Conservation (phyloP, 2,797 vertebrate species). For the Distichodus sexfasciatus region DNA sequence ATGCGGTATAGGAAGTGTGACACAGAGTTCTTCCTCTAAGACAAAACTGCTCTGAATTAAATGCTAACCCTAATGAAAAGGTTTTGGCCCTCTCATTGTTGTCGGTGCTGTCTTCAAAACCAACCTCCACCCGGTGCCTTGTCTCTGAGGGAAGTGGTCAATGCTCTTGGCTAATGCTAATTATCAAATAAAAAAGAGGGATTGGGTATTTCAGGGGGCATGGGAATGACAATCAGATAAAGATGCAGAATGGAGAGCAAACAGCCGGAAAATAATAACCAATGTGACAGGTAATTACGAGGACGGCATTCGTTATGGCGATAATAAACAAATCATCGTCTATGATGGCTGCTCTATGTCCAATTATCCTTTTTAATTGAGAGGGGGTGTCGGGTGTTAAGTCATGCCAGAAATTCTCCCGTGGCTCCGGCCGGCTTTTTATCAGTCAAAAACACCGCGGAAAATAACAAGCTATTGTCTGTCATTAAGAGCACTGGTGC, state of each 20-base stretch:
- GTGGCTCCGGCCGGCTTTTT: conserved; percentile 44
- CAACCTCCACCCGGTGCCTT: conserved; percentile 21
- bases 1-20: not conserved
- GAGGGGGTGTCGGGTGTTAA: conserved; percentile 51
- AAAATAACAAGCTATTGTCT: conserved; percentile 54
- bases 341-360: conserved; percentile 53
- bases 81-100: conserved; percentile 12
- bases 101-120: conserved; percentile 1
- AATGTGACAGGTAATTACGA: conserved; percentile 57
- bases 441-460: conserved; percentile 50
- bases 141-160: conserved; percentile 47
- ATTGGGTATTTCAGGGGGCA: conserved; percentile 56
- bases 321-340: conserved; percentile 63
- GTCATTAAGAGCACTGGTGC: conserved; percentile 65
- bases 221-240: conserved; percentile 54
- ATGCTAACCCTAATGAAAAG: conserved; percentile 3
- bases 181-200: conserved; percentile 60
- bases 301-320: conserved; percentile 48
- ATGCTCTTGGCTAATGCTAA: conserved; percentile 52
- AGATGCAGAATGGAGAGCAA: conserved; percentile 45
- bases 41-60: not conserved
- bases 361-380: conserved; percentile 55
- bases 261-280: conserved; percentile 50
- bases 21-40: not conserved
- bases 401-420: conserved; percentile 51